These are phyloP conservation scores for Chlorodrepanis virens DNA, from an alignment of 2,113 vertebrate species.

Conservation along the genomic window DNA sequence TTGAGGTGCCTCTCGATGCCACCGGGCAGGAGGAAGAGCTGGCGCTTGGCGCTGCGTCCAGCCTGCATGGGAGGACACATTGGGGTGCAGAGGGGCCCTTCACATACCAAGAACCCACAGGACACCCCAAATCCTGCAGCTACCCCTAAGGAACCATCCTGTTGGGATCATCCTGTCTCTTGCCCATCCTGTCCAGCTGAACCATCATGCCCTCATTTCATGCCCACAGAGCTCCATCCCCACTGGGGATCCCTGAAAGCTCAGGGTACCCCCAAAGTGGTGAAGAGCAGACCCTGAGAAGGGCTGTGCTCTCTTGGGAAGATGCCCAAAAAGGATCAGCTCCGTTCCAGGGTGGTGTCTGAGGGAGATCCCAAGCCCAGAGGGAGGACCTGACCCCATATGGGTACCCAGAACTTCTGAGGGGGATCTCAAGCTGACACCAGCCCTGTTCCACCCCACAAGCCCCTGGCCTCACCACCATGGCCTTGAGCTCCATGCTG, in stretches of 20 bases:
- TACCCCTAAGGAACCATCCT: background rate
- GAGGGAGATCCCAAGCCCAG: rapidly evolving
- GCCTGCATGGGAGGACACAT: conserved; percentile 65
- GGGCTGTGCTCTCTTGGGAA: background rate
- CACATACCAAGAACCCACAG: background rate
- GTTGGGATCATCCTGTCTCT: background rate
- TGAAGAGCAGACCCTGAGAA: background rate
- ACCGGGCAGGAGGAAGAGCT: conserved; percentile 92
- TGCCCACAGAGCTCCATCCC: background rate
- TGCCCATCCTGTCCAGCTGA: background rate
- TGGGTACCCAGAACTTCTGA: background rate
- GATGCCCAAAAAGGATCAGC: background rate
- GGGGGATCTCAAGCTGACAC: background rate
- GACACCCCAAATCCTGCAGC: background rate
- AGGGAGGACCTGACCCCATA: background rate
- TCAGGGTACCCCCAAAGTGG: background rate
- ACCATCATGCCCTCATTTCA: background rate
- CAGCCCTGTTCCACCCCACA: background rate
- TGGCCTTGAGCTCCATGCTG: conserved; percentile 90
- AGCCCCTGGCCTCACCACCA: conserved; percentile 81
- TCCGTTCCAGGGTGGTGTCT: background rate
- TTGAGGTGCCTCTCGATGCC: conserved; percentile 92
- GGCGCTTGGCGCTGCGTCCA: conserved; percentile 94
- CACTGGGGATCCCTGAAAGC: background rate
- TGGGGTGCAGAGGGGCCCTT: background rate